Percentiles rank a stretch among this genome's conserved stretches.
Conservation (phyloP, 1,140 invertebrate species). For the Drosophila ogumai region DNA sequence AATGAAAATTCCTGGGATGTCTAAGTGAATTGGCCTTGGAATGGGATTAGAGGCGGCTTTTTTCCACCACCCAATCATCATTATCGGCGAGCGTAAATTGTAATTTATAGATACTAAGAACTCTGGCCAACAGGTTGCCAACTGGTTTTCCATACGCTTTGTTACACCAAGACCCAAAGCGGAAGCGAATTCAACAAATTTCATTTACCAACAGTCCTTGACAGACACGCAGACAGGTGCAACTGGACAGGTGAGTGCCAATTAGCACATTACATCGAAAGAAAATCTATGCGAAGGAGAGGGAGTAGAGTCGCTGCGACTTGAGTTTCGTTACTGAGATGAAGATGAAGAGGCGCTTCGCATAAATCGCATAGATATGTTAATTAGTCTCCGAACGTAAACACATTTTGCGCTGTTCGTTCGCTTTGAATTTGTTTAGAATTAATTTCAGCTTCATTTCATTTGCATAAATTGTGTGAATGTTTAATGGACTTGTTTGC, state of each 20-base stretch:
- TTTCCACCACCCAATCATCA: conserved; percentile 28
- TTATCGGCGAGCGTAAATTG: conserved; percentile 58
- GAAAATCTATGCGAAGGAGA: conserved; percentile 34
- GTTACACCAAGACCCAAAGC: conserved; percentile 69
- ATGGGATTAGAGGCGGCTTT: conserved; percentile 42
- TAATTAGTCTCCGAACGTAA: conserved; percentile 61
- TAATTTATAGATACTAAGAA: conserved; percentile 71
- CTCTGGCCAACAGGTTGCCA: conserved; percentile 61
- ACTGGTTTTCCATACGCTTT: conserved; percentile 50
- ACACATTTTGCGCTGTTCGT: conserved; percentile 62
- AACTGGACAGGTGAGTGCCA: conserved; percentile 59
- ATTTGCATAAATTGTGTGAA: conserved; percentile 72
- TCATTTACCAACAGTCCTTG: conserved; percentile 81
- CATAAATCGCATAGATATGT: conserved; percentile 81
- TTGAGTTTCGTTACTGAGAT: conserved; percentile 57
- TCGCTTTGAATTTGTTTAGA: conserved; percentile 69
- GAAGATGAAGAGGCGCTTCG: conserved; percentile 74
- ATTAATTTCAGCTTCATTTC: conserved; percentile 55
- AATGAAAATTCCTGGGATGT: conserved; percentile 54
- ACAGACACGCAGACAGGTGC: conserved; percentile 31
- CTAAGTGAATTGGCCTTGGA: conserved; percentile 53
- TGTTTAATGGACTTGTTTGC: conserved; percentile 54
- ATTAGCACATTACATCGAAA: conserved; percentile 69
- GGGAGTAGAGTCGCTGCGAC: neutral
- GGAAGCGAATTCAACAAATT: conserved; percentile 73